Base-by-base conservation (phyloP, 2,888 invertebrate species). In the Heliconius hortense region DNA sequence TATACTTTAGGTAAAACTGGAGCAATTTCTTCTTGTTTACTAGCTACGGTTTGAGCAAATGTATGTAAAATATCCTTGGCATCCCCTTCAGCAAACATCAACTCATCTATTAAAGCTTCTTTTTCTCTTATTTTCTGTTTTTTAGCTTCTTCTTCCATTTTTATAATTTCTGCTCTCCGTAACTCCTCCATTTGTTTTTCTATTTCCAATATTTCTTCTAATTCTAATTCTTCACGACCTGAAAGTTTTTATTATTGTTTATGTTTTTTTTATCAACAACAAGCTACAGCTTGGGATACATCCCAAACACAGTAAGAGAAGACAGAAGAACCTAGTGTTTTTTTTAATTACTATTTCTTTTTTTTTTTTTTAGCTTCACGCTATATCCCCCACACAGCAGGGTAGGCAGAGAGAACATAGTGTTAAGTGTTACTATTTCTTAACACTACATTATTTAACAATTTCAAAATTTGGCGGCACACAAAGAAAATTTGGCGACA, bases 41-140 rank as follows among this genome's bases (percentile, higher is more conserved):
- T 95, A 80, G 96, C 96, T 82, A 96, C 96, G 26, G 94, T 95
- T 74, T 96, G 95, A 0, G 96, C 96, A 89, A 98, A 98, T 18
- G 96, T 96, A 79, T 96, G 96, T 0, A 99, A 92, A 82, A 99
- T 98, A 81, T 96, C 97, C 81, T 97, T 96, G 0, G 99, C 99
- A 87, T 98, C 97, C 15, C 96, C 96, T 81, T 97, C 97, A 0
- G 98, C 98, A 87, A 97, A 97, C 97, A 98, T 98, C 59, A 99
- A 94, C 87, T 99, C 98, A 89, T 99, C 98, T 77, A 99, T 98
- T 8, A 99, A 91, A 0, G 98, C 98, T 87, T 99, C 98, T 82
- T 98, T 98, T 81, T 97, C 97, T 59, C 97, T 95, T 28, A 97
- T 96, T 88, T 98, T 98, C 80, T 96, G 97, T 85, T 96, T 96